A percentile compares a stretch with the other conserved stretches of the same genome.
phyloP scores from a whole-genome alignment of 1,140 invertebrate species.

The Meloidogyne exigua region DNA sequence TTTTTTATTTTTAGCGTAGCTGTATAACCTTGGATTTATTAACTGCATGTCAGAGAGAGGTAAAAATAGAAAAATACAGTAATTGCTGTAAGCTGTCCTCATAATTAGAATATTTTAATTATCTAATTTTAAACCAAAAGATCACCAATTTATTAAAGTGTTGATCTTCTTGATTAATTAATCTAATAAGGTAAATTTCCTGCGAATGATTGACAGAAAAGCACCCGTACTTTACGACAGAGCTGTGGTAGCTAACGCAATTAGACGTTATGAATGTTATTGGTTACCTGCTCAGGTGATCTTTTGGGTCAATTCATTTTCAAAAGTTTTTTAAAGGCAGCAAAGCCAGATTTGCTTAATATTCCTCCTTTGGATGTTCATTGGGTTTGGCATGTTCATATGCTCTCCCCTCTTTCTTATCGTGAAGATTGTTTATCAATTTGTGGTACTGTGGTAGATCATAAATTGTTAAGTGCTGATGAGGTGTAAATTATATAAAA shows the following conservation, averaged over 20 bases:
- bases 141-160: too few relatives aligned
- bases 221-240: constrained; percentile 59
- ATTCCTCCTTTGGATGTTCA: constrained; percentile 67
- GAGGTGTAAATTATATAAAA: constrained; percentile 37
- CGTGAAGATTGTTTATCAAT: constrained; percentile 64
- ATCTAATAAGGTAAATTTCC: constrained; percentile 38
- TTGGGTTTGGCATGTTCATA: constrained; percentile 67
- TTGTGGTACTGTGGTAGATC: constrained; percentile 63
- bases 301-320: constrained; percentile 4
- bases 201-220: constrained; percentile 62
- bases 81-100: too few relatives aligned
- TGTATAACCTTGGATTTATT: constrained; percentile 39
- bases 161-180: too few relatives aligned
- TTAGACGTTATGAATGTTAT: constrained; percentile 66
- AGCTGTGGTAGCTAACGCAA: constrained; percentile 61
- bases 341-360: constrained; percentile 53
- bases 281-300: constrained; percentile 66
- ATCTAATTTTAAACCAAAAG: too few relatives aligned
- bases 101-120: too few relatives aligned
- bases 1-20: constrained; percentile 14
- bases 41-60: constrained; percentile 58
- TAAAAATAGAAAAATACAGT: constrained; percentile 24
- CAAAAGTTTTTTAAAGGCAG: constrained; percentile 53
- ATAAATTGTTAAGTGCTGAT: constrained; percentile 63
- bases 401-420: constrained; percentile 65